Evolutionary conservation across 2,888 invertebrate genomes (phyloP).

Genomic region (Liposcelis brunnea): DNA sequence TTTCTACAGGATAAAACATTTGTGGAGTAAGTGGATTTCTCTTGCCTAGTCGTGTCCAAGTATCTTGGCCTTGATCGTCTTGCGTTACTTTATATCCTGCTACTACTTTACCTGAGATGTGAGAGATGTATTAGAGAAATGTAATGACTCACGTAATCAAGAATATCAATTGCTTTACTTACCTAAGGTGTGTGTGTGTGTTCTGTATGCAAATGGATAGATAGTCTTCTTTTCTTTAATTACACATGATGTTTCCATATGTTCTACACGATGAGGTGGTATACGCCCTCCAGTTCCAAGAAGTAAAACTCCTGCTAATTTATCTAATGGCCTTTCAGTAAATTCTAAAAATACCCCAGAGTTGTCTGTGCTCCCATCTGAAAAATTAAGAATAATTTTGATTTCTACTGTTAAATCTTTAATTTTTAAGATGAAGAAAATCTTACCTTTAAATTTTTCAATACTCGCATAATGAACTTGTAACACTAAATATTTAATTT

Average conservation of each 20-base stretch:
- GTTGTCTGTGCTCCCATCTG: constrained; percentile 62
- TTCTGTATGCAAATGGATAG: constrained; percentile 89
- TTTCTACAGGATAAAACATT: constrained; percentile 78
- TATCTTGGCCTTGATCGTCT: constrained; percentile 36
- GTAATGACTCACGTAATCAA: too few relatives aligned
- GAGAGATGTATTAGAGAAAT: too few relatives aligned
- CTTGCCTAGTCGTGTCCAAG: constrained; percentile 74
- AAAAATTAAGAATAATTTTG: constrained; percentile 23
- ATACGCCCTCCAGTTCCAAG: constrained; percentile 76
- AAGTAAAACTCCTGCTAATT: constrained; percentile 79
- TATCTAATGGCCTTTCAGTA: constrained; percentile 56
- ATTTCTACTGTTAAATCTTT: background rate
- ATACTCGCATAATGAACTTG: constrained; percentile 77
- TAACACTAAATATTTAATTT: constrained; percentile 75
- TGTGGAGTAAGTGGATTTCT: constrained; percentile 75
- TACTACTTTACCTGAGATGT: constrained; percentile 54
- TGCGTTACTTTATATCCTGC: constrained; percentile 58
- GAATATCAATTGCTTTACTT: too few relatives aligned
- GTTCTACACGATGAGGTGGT: constrained; percentile 45
- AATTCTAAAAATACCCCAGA: constrained; percentile 71
- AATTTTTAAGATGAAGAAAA: background rate
- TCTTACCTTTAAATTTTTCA: constrained; percentile 41
- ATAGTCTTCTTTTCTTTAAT: constrained; percentile 64
- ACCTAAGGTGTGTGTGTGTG: constrained; percentile 84
- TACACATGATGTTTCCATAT: constrained; percentile 81